These are phyloP conservation scores for Myodes glareolus DNA, from an alignment of 2,113 vertebrate genomes.

Conservation along the genomic window DNA sequence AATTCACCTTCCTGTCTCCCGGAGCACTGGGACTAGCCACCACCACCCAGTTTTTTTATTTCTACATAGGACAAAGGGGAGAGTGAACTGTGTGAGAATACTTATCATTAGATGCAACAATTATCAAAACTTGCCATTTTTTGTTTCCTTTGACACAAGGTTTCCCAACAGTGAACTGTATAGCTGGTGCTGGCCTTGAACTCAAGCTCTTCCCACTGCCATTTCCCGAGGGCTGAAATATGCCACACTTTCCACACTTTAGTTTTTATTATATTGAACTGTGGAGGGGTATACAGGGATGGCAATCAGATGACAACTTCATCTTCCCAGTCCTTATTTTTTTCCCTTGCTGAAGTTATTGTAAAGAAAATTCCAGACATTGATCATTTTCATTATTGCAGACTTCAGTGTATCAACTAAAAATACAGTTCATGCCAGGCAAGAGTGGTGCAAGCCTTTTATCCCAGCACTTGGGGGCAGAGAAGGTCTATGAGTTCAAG, in stretches of 20 bases:
- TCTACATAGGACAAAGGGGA: background rate
- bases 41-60: background rate
- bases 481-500: no score
- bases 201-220: background rate
- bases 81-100: background rate
- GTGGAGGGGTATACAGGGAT: background rate
- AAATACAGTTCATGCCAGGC: background rate
- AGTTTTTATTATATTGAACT: background rate
- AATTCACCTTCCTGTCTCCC: background rate
- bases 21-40: background rate
- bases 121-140: background rate
- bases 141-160: background rate
- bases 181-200: background rate
- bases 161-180: background rate
- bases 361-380: slow-evolving; percentile 17
- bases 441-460: no score
- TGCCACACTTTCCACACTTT: background rate
- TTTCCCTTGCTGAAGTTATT: background rate
- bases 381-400: background rate
- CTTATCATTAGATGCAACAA: background rate
- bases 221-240: background rate
- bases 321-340: background rate
- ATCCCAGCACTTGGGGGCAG: no score
- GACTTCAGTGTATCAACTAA: background rate
- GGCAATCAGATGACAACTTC: background rate